Conservation (phyloP, 1,140 invertebrate genomes). For the Drosophila suzukii region DNA sequence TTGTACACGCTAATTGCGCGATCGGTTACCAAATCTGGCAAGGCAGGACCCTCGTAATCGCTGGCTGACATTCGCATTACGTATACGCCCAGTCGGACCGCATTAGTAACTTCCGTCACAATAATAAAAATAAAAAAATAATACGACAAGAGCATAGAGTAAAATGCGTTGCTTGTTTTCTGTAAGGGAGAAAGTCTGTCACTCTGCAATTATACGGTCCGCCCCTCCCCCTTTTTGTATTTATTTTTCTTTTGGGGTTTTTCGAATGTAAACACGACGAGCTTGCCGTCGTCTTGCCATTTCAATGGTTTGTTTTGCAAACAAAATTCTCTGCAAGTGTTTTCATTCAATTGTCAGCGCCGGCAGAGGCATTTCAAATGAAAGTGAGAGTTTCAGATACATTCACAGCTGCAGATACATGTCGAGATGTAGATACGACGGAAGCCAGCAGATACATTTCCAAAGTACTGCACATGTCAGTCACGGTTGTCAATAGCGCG, state of each 20-base stretch:
- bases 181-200: conserved; percentile 74
- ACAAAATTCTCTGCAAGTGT: conserved; percentile 74
- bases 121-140: conserved; percentile 24
- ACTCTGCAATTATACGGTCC: conserved; percentile 69
- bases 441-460: conserved; percentile 9
- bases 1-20: conserved; percentile 20
- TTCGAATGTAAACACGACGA: conserved; percentile 60
- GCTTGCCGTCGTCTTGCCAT: conserved; percentile 37
- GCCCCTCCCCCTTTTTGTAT: conserved; percentile 4
- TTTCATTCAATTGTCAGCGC: conserved; percentile 67
- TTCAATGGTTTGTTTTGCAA: conserved; percentile 76
- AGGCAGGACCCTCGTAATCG: conserved; percentile 32
- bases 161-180: conserved; percentile 44
- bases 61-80: conserved; percentile 53
- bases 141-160: conserved; percentile 27
- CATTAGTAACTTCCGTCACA: conserved; percentile 67
- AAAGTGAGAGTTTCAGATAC: conserved; percentile 72
- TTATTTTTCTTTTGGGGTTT: conserved; percentile 42
- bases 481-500: conserved; percentile 71
- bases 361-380: conserved; percentile 49
- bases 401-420: conserved; percentile 2
- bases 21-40: conserved; percentile 31
- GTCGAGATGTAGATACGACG: conserved; percentile 5
- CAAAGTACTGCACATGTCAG: conserved; percentile 65
- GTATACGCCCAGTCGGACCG: conserved; percentile 60